Evolutionary conservation across 2,113 vertebrate genomes (phyloP).

Genomic region (Pelmatolapia mariae): DNA sequence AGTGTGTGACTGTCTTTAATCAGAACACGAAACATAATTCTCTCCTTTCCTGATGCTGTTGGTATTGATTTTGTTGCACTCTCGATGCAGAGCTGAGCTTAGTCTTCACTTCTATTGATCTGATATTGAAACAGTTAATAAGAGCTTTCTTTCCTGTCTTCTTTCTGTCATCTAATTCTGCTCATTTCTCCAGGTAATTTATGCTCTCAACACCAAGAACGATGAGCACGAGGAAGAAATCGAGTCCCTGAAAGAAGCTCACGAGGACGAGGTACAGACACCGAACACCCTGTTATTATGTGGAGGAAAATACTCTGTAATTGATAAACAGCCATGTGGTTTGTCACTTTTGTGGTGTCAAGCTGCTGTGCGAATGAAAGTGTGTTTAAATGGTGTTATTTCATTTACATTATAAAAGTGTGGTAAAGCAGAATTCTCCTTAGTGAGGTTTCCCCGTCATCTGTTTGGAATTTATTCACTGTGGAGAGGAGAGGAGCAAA

Average conservation of each 20-base stretch:
- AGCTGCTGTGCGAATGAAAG: neutral
- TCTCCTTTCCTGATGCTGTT: neutral
- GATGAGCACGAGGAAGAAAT: slow-evolving; percentile 94
- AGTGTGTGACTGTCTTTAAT: neutral
- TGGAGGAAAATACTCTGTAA: neutral
- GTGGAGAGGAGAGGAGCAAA: neutral
- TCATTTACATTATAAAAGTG: neutral
- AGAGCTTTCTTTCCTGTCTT: neutral
- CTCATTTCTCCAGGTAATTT: slow-evolving; percentile 83
- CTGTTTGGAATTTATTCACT: neutral
- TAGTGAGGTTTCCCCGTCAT: neutral
- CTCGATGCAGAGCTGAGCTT: neutral
- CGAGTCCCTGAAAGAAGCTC: slow-evolving; percentile 89
- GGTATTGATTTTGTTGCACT: neutral
- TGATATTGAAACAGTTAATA: neutral
- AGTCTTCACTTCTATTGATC: neutral
- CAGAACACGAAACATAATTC: neutral
- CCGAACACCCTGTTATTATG: neutral
- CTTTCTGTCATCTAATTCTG: neutral
- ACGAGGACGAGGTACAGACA: slow-evolving; percentile 85
- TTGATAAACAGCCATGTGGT: neutral
- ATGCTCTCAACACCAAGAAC: slow-evolving; percentile 97
- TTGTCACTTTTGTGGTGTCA: neutral
- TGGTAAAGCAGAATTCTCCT: neutral
- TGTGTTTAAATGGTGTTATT: neutral